Conservation (phyloP, 2,888 invertebrate species). For the Drosophila leonis region DNA sequence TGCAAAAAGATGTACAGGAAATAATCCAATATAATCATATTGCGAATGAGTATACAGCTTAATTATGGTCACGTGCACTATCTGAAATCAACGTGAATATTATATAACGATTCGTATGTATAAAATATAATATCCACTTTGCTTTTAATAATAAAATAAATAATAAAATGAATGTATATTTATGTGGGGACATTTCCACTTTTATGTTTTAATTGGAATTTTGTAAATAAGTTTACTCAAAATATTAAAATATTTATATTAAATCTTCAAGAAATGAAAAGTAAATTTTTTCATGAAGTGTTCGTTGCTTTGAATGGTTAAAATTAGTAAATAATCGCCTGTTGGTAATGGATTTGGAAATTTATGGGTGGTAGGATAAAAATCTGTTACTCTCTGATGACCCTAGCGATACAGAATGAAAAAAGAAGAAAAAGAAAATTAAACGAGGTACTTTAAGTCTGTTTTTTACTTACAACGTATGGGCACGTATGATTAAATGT, state of each 20-base stretch:
- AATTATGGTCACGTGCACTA: too few species aligned
- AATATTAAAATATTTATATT: not conserved
- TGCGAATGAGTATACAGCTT: too few species aligned
- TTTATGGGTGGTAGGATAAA: slow-evolving; percentile 12
- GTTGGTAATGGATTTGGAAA: slow-evolving; percentile 16
- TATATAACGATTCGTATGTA: too few species aligned
- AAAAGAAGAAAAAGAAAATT: too few species aligned
- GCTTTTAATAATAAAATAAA: too few species aligned
- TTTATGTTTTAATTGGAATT: not conserved
- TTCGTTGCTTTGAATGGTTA: not conserved
- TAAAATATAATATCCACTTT: too few species aligned
- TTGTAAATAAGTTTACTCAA: not conserved
- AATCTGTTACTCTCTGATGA: not conserved
- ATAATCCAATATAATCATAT: too few species aligned
- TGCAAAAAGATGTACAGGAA: too few species aligned
- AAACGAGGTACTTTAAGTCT: too few species aligned
- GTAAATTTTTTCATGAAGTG: not conserved
- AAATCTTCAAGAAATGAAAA: not conserved
- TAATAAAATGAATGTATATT: too few species aligned
- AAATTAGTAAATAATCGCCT: slow-evolving; percentile 28
- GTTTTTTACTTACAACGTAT: slow-evolving; percentile 26
- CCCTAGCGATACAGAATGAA: not conserved
- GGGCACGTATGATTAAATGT: slow-evolving; percentile 40
- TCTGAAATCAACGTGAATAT: too few species aligned
- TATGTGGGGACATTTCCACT: too few species aligned